phyloP scores from a whole-genome alignment of 2,113 vertebrate genomes.

The Phaethon lepturus region DNA sequence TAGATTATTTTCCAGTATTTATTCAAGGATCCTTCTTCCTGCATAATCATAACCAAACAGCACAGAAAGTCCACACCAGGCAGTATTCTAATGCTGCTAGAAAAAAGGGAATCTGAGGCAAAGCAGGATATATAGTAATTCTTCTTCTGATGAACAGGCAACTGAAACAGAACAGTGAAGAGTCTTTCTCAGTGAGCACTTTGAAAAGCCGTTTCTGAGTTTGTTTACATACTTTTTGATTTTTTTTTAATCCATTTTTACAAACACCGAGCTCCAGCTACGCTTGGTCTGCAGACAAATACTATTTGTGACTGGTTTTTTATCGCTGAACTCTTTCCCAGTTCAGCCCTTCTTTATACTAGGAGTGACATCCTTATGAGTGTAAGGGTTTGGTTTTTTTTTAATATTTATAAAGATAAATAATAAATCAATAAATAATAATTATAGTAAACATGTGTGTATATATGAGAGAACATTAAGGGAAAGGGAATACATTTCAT shows the following conservation, averaged over 20 bases:
- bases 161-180: neutral
- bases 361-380: neutral
- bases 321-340: neutral
- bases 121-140: neutral
- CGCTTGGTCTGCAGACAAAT: neutral
- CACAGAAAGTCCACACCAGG: neutral
- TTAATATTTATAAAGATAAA: neutral
- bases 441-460: neutral
- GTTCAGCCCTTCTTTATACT: neutral
- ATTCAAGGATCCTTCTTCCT: neutral
- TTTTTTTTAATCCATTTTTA: neutral
- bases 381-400: neutral
- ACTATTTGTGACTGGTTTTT: neutral
- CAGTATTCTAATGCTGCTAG: neutral
- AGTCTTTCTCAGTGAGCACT: neutral
- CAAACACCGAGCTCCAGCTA: neutral
- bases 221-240: neutral
- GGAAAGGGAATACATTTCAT: neutral
- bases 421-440: neutral
- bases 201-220: neutral
- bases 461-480: neutral
- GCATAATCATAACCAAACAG: neutral
- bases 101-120: neutral
- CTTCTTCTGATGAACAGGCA: neutral
- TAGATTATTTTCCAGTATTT: neutral